Conservation (phyloP, 2,113 vertebrate genomes). For the Myodes glareolus region DNA sequence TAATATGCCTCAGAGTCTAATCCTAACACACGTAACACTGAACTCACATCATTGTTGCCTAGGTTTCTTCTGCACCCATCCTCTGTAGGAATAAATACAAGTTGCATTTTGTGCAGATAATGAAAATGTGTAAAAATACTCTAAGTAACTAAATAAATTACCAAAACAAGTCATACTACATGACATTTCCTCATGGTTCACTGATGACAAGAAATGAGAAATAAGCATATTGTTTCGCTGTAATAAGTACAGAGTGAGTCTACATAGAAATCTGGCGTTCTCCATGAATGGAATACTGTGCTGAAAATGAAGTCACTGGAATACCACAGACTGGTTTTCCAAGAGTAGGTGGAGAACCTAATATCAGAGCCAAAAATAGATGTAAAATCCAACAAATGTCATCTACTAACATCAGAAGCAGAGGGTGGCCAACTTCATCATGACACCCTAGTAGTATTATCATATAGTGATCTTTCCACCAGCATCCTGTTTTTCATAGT, state of each 20-base stretch:
- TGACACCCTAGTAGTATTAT: background rate
- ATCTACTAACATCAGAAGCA: conserved; percentile 15
- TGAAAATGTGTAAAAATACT: conserved; percentile 15
- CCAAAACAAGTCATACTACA: background rate
- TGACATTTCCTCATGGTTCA: background rate
- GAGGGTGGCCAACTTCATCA: background rate
- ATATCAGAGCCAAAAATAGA: conserved; percentile 62
- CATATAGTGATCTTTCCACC: background rate
- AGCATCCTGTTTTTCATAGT: background rate
- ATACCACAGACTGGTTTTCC: conserved; percentile 41
- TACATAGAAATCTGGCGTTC: conserved; percentile 3
- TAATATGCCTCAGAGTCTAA: background rate
- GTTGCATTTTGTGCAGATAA: conserved; percentile 16
- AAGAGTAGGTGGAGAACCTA: conserved; percentile 32
- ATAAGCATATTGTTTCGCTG: background rate
- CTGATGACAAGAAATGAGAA: conserved; percentile 7
- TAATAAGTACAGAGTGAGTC: background rate
- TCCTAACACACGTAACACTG: background rate
- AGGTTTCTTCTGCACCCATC: background rate
- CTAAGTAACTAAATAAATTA: background rate
- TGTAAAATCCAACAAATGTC: conserved; percentile 75
- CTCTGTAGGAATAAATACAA: background rate
- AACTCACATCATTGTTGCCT: background rate
- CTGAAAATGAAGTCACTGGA: conserved; percentile 40
- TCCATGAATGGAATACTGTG: background rate